Conservation (phyloP, 2,113 vertebrate species). For the Choloepus hoffmanni region DNA sequence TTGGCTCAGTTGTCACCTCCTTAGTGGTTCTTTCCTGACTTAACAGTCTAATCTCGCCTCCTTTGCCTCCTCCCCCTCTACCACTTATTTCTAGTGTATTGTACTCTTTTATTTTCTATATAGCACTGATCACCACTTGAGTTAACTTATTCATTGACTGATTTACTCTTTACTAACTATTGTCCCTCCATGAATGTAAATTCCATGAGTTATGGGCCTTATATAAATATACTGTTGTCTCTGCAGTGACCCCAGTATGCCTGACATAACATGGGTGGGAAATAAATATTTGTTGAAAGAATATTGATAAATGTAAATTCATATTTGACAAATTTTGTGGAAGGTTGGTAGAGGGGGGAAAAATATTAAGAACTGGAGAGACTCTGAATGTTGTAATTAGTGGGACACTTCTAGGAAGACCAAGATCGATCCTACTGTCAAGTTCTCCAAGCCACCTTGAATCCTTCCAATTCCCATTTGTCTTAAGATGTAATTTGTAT, state of each 20-base stretch:
- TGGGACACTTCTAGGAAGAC: background rate
- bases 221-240: rapidly evolving
- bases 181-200: background rate
- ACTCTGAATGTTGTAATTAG: background rate
- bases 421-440: background rate
- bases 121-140: background rate
- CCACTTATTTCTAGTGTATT: background rate
- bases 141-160: background rate
- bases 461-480: background rate
- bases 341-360: background rate
- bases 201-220: background rate
- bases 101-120: background rate
- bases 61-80: background rate
- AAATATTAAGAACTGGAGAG: background rate
- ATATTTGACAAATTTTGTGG: background rate
- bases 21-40: background rate
- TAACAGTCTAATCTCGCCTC: background rate
- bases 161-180: background rate
- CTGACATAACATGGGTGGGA: background rate
- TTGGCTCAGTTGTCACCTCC: background rate
- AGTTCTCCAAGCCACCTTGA: background rate
- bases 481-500: background rate
- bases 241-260: rapidly evolving
- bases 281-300: slow-evolving; percentile 4
- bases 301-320: background rate